Evolutionary conservation across 2,113 vertebrate genomes (phyloP).

Genomic region (Pachypanchax playfairii): DNA sequence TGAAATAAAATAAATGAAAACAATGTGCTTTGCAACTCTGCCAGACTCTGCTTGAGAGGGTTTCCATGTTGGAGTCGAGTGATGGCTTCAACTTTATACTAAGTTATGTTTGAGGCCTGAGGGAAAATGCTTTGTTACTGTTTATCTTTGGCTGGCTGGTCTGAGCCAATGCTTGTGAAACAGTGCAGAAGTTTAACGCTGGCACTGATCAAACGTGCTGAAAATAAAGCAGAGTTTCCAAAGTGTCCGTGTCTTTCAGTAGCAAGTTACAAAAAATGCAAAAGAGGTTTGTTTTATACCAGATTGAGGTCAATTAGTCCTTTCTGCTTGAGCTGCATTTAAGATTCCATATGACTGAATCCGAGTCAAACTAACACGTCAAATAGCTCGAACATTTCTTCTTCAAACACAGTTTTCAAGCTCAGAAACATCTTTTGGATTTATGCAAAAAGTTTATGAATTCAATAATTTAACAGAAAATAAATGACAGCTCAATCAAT

Average conservation of each 20-base stretch:
- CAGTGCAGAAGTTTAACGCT: slow-evolving; percentile 35
- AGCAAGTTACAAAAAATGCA: slow-evolving; percentile 5
- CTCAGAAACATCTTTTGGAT: slow-evolving; percentile 1
- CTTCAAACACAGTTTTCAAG: not conserved
- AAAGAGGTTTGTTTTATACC: slow-evolving; percentile 4
- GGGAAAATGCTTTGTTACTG: slow-evolving; percentile 59
- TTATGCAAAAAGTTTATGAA: not conserved
- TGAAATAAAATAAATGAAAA: slow-evolving; percentile 62
- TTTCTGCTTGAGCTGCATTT: slow-evolving; percentile 31
- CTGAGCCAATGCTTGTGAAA: slow-evolving; percentile 52
- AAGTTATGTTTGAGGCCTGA: slow-evolving; percentile 56
- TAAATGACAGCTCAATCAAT: not conserved
- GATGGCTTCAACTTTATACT: slow-evolving; percentile 65
- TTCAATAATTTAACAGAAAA: not conserved
- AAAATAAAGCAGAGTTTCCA: slow-evolving; percentile 13
- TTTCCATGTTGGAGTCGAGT: slow-evolving; percentile 64
- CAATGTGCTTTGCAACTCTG: slow-evolving; percentile 52
- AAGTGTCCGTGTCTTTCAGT: slow-evolving; percentile 37
- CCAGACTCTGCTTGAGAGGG: slow-evolving; percentile 53
- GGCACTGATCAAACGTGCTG: slow-evolving; percentile 24
- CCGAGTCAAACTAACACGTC: slow-evolving; percentile 2
- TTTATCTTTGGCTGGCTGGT: slow-evolving; percentile 67
- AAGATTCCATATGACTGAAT: slow-evolving; percentile 33
- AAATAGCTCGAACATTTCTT: slow-evolving; percentile 7
- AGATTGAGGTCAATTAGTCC: slow-evolving; percentile 45